Base-by-base conservation (phyloP, 2,888 invertebrate genomes). In the Euphydryas editha region DNA sequence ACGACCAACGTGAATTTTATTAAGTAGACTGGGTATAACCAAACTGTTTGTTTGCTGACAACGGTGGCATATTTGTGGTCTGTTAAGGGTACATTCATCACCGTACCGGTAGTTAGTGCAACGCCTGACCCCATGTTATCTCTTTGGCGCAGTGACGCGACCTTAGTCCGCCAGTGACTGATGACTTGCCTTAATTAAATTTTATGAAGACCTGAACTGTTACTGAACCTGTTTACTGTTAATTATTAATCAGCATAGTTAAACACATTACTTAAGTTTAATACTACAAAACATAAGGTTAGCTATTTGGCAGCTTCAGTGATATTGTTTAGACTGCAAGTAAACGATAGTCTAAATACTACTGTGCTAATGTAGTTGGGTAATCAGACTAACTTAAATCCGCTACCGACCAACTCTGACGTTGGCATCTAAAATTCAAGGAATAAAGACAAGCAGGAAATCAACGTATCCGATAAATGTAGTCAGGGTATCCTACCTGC, bases 111-210 rank as follows among this genome's bases (percentile, higher is more conserved):
- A 79, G 87, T 85, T 84, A 83, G 82, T 90, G 90, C 90, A 89
- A 76, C 80, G 82, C 77, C 84, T 90, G 92, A 92, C 92, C 92
- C 90, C 75, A 81, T 86, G 85, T 92, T 92, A 92, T 92, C 92
- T 90, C 83, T 81, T 80, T 80, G 74, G 75, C 81, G 76, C 92
- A 92, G 88, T 85, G 90, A 90, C 92, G 81, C 72, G 83, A 81
- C 86, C 81, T 80, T 80, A 77, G 74, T 77, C 83, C 84, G 80
- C 79, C 78, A 73, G 88, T 92, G 92, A 92, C 92, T 91, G 92
- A 92, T 92, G 90, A 91, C 90, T 84, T 61, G 80, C 83, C 81
- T 90, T 92, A 92, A 92, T 92, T 92, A 91, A 88, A 92, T 92
- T 92, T 91, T 85, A 88, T 87, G 82, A 80, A 76, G 73, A 77